Evolutionary conservation across 92 coral and sea anemone genomes (phyloP), one percentile per base, ranked within the genome.

Genomic region (Siderastrea radians): DNA sequence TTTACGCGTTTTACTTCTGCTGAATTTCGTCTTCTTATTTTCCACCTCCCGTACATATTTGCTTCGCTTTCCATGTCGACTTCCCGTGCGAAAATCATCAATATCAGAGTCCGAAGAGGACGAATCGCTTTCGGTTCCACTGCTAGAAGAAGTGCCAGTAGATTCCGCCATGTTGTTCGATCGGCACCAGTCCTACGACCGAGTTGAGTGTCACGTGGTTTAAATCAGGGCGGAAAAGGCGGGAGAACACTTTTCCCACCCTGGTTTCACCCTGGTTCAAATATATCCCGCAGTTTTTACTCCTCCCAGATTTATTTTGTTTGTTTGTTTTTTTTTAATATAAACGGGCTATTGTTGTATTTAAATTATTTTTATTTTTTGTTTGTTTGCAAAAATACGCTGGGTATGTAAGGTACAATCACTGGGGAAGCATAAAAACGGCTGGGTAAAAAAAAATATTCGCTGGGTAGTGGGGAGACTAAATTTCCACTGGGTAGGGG

Each of bases 1-100:
- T 71, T 71, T 71, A 71, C 76, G 44, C 53, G 76, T 71, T 71
- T 71, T 71, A 71, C 76, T 71, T 71, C 44, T 71, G 76, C 76
- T 71, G 76, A 19, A 71, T 71, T 71, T 71, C 75, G 44, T 43
- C 76, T 47, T 71, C 49, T 43, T 48, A 43, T 71, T 71, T 71
- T 71, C 17, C 57, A 71, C 76, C 44, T 38, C 74, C 74, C 74
- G 74, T 68, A 68, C 74, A 68, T 48, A 44, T 6, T 68, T 68
- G 5, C 49, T 68, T 68, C 74, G 19, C 44, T 3, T 68, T 38
- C 74, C 44, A 68, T 2, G 74, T 15, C 44, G 74, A 68, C 74
- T 68, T 68, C 74, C 26, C 13, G 74, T 68, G 74, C 74, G 52
- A 68, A 12, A 68, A 15, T 68, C 1, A 68, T 68, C 74, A 68